A percentile compares a stretch with the other conserved stretches of the same genome.
Evolutionary conservation across 2,113 vertebrate genomes (phyloP).

Genomic region (Urocolius indicus): DNA sequence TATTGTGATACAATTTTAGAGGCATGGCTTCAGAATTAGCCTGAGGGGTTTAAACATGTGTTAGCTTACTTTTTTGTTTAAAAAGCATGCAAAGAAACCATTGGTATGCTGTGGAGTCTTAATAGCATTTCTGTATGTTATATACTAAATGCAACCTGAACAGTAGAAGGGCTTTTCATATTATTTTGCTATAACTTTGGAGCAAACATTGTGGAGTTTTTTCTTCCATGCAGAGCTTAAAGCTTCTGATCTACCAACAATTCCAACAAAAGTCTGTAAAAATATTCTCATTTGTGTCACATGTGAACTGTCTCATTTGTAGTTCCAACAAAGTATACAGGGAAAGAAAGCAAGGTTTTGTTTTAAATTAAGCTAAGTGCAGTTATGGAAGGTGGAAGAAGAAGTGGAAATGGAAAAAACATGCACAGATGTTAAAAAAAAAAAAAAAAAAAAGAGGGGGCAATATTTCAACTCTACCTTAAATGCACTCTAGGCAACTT

Average conservation of each 20-base stretch:
- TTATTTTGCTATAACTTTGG: background rate
- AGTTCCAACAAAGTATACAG: background rate
- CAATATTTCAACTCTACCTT: background rate
- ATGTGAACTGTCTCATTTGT: background rate
- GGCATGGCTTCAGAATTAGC: background rate
- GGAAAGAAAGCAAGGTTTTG: background rate
- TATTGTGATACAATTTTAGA: background rate
- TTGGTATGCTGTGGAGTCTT: background rate
- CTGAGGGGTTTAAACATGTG: background rate
- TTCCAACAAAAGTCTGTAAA: background rate
- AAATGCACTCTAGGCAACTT: background rate
- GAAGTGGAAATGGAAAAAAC: background rate
- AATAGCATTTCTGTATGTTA: background rate
- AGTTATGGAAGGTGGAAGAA: background rate
- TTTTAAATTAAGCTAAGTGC: slow-evolving; percentile 18
- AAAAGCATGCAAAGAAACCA: background rate
- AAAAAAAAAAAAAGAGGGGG: background rate
- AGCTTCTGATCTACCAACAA: slow-evolving; percentile 17
- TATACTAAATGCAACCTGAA: background rate
- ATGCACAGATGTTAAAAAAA: background rate
- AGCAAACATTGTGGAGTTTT: background rate
- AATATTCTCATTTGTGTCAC: background rate
- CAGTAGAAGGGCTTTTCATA: background rate
- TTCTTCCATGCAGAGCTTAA: background rate
- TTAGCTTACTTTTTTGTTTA: background rate